Base-by-base conservation (phyloP, 2,888 invertebrate species). In the Rhagonycha lutea region DNA sequence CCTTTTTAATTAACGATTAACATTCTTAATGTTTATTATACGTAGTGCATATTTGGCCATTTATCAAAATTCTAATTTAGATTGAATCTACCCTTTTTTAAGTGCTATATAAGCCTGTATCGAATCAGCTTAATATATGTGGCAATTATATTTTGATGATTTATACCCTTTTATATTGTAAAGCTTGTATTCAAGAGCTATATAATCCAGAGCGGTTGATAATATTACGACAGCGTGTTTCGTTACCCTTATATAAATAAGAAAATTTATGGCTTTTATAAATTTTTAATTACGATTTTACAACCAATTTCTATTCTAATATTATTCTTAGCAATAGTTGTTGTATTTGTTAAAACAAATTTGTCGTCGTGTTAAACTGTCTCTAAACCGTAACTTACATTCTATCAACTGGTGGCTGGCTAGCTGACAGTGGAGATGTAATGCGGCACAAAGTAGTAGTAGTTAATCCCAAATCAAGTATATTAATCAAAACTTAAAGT, bases 21-120 rank as follows among this genome's bases (percentile, higher is more conserved):
- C 63, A 65, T 24, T 65, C 63, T 65, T 65, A 65, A 24, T 23
- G 63, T 65, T n/a, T 65, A 26, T 65, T 24, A 26, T 26, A 65
- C 26, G 24, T 24, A 18, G 1, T 18, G 24, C 26, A 65, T 24
- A 65, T 65, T 24, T 14, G 9, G 26, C 63, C 24, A 65, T 65
- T 65, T 65, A 65, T 65, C 63, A 65, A 65, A 65, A 65, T 65
- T 65, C 24, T 65, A 65, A 65, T 65, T 65, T 65, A 65, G 63
- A 65, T 65, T 65, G 63, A 65, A 65, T 65, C 63, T 65, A 65
- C 63, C 63, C 63, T 65, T 24, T 65, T 65, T 65, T 65, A 65
- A 65, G 63, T 65, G 63, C 63, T 65, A 62, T 62, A 65, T 23
- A 65, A 65, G 63, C 63, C 63, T 65, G 63, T 65, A 65, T 65